Conservation (phyloP, 2,113 vertebrate species). For the Alectura lathami region DNA sequence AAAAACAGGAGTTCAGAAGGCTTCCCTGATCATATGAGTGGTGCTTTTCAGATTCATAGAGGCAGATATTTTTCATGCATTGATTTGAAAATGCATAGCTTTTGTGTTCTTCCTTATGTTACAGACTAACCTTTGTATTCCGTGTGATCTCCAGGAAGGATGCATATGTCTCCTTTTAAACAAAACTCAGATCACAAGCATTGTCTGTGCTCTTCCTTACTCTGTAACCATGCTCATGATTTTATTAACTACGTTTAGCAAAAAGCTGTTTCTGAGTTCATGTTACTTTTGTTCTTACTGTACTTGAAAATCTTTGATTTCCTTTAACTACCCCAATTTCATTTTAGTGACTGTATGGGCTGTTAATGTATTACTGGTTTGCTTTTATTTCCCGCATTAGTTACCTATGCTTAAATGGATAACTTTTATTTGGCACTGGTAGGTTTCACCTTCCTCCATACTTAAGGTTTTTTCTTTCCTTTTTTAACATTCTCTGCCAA, state of each 20-base stretch:
- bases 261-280: not conserved
- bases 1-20: not conserved
- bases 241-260: not conserved
- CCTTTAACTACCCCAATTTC: not conserved
- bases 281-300: not conserved
- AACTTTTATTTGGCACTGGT: not conserved
- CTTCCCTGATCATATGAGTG: not conserved
- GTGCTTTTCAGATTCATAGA: not conserved
- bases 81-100: not conserved
- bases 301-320: not conserved
- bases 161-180: fast-evolving
- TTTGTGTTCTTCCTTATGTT: not conserved
- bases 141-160: fast-evolving
- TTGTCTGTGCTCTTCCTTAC: not conserved
- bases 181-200: not conserved
- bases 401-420: not conserved
- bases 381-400: not conserved
- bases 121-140: not conserved
- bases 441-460: not conserved
- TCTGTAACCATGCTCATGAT: not conserved
- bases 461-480: not conserved
- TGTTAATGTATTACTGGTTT: not conserved
- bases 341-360: not conserved
- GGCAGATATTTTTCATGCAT: not conserved
- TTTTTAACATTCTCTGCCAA: not conserved